Conservation (phyloP, 1,140 invertebrate genomes). For the Muscidifurax raptorellus region DNA sequence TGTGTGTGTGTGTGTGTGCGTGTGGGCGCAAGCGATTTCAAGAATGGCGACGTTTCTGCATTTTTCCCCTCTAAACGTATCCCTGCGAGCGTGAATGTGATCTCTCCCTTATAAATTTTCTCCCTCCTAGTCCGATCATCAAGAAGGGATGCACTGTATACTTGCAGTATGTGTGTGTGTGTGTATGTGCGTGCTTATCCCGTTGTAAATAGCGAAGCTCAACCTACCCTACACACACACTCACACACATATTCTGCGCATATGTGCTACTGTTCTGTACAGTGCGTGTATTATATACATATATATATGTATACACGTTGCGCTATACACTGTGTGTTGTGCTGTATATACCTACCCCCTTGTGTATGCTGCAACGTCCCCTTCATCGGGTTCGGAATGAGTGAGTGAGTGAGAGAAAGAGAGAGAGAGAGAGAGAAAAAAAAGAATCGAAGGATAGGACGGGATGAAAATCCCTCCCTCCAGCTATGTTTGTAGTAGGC, state of each 20-base stretch:
- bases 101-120: constrained; percentile 1
- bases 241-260: background rate
- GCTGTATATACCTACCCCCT: background rate
- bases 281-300: too few species aligned
- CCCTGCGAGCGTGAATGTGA: background rate
- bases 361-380: constrained; percentile 7
- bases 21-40: constrained; percentile 32
- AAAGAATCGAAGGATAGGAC: background rate
- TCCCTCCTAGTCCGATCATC: constrained; percentile 40
- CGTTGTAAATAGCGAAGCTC: constrained; percentile 46
- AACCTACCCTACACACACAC: background rate
- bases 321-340: background rate
- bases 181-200: too few species aligned
- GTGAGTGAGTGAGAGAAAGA: background rate
- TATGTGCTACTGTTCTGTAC: background rate
- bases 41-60: constrained; percentile 42
- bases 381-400: background rate
- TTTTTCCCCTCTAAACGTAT: background rate
- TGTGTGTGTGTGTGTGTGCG: background rate
- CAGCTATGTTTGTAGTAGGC: background rate
- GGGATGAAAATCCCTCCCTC: background rate
- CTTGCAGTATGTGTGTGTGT: background rate
- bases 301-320: background rate
- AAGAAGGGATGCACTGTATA: background rate
- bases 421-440: background rate